These are phyloP conservation scores for Sparidentex hasta DNA, from an alignment of 2,797 vertebrate genomes.

Conservation along the genomic window DNA sequence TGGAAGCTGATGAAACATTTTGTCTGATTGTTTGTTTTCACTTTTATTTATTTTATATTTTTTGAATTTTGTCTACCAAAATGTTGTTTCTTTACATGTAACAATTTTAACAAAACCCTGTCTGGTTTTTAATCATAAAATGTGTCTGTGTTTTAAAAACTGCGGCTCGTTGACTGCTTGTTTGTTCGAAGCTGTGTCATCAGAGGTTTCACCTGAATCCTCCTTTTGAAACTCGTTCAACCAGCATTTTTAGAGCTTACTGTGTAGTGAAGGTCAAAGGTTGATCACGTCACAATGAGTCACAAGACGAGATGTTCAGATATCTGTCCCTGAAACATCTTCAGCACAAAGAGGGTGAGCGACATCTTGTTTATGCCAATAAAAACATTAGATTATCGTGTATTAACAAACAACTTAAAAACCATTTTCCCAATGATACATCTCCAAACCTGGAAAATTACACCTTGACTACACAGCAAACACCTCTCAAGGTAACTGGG, in stretches of 20 bases:
- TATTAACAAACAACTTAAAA: no score
- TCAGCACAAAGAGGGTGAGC: neutral
- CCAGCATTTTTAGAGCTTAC: neutral
- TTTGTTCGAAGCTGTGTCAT: neutral
- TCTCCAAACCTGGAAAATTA: no score
- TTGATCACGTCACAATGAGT: no score
- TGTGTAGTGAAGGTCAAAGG: no score
- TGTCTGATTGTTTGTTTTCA: conserved; percentile 74
- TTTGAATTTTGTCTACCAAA: conserved; percentile 83
- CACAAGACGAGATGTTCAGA: no score
- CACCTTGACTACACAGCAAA: no score
- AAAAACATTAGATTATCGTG: no score
- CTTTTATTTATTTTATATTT: conserved; percentile 83
- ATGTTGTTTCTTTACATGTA: conserved; percentile 86
- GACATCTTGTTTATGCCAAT: neutral
- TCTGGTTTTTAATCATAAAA: conserved; percentile 89
- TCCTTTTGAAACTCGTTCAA: neutral
- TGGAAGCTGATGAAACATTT: conserved; percentile 79
- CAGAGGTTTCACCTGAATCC: no score
- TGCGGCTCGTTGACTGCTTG: conserved; percentile 40
- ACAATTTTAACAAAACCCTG: conserved; percentile 82
- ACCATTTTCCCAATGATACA: no score
- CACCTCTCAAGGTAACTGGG: no score
- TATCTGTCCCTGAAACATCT: no score
- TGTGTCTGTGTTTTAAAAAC: conserved; percentile 85